Percentiles rank a stretch among this genome's conserved stretches.
Conservation (phyloP, 1,140 invertebrate genomes). For the Dysdera silvatica region DNA sequence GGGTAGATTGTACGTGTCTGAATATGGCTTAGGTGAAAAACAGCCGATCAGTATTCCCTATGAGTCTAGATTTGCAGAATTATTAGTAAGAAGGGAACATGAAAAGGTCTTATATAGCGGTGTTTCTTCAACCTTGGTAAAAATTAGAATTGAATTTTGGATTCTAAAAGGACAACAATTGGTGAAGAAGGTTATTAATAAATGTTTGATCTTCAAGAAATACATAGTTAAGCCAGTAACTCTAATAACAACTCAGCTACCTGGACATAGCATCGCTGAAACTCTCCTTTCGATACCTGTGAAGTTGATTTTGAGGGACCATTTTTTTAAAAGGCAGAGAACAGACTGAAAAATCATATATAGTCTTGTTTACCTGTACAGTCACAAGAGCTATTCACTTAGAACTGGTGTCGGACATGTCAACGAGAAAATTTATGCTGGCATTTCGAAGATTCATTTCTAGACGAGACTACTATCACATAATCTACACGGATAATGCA, state of each 20-base stretch:
- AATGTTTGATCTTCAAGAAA: background rate
- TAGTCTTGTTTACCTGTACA: constrained; percentile 41
- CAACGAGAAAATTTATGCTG: constrained; percentile 36
- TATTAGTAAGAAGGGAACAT: background rate
- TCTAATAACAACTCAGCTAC: constrained; percentile 1
- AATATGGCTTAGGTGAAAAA: background rate
- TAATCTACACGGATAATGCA: too few species aligned
- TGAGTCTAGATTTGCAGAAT: background rate
- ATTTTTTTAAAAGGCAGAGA: background rate
- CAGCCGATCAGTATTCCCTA: background rate
- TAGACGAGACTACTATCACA: too few species aligned
- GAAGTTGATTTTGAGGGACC: background rate
- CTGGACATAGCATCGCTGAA: background rate
- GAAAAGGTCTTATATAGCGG: constrained; percentile 3
- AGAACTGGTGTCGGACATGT: constrained; percentile 39
- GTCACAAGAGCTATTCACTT: constrained; percentile 40
- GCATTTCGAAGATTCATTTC: constrained; percentile 32
- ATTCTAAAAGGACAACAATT: background rate
- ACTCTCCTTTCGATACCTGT: background rate
- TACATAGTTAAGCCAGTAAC: background rate
- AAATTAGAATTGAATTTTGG: background rate
- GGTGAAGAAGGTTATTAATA: background rate
- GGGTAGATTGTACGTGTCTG: background rate
- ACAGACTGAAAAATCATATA: constrained; percentile 35
- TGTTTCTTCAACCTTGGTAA: background rate